A percentile compares a stretch with the other conserved stretches of the same genome.
These are phyloP conservation scores for Heptranchias perlo DNA, from an alignment of 2,113 vertebrate species.

Conservation along the genomic window DNA sequence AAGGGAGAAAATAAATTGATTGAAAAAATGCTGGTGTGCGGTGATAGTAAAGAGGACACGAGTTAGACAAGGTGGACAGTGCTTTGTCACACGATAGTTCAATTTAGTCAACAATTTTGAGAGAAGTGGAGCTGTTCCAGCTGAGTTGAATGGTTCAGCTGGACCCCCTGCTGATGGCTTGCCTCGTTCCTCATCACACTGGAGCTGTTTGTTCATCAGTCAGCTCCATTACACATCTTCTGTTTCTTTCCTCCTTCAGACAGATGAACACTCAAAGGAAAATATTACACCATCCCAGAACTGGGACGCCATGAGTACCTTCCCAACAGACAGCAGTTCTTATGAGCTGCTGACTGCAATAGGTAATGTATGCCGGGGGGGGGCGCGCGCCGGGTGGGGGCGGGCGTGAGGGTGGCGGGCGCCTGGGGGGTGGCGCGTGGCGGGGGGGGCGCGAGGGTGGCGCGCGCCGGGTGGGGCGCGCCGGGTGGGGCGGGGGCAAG, in stretches of 20 bases:
- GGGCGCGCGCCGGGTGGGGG: neutral
- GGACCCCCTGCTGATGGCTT: neutral
- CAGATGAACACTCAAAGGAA: conserved; percentile 89
- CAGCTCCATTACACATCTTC: conserved; percentile 43
- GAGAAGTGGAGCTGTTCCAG: neutral
- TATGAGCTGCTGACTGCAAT: conserved; percentile 83
- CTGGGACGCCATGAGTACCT: conserved; percentile 81
- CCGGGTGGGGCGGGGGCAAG: too few species aligned
- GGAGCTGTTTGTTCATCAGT: conserved; percentile 21
- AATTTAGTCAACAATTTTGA: neutral
- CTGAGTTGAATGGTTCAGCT: neutral
- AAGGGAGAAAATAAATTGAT: too few species aligned
- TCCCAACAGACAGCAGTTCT: conserved; percentile 76
- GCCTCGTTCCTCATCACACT: neutral
- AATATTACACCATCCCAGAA: conserved; percentile 76
- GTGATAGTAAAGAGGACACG: neutral
- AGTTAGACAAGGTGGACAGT: neutral
- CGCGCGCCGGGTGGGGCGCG: neutral
- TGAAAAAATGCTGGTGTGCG: neutral
- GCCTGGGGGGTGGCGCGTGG: too few species aligned
- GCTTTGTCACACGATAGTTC: neutral
- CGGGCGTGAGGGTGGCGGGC: neutral
- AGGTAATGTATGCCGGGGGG: conserved; percentile 65
- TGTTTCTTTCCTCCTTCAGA: conserved; percentile 55
- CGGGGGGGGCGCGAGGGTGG: too few species aligned